Evolutionary conservation across 2,888 invertebrate genomes (phyloP).

Genomic region (Microctonus brassicae): DNA sequence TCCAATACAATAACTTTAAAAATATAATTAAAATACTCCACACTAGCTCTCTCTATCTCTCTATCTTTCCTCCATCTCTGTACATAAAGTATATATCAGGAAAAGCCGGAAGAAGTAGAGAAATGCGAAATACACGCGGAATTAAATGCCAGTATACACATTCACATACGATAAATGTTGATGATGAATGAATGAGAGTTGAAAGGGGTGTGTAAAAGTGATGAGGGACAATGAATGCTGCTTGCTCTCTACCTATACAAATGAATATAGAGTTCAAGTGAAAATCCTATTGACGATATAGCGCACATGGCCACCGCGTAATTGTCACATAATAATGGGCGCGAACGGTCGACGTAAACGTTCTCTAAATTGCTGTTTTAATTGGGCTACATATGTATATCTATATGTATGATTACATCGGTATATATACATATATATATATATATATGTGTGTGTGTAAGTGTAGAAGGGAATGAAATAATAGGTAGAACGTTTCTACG

Average conservation of each 20-base stretch:
- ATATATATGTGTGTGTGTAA: too few relatives aligned
- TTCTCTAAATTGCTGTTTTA: constrained; percentile 52
- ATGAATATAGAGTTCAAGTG: constrained; percentile 8
- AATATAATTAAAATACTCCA: too few relatives aligned
- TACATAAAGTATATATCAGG: background rate
- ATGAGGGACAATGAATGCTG: background rate
- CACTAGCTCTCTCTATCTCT: too few relatives aligned
- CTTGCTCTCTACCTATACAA: background rate
- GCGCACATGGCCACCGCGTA: constrained; percentile 35
- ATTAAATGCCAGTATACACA: background rate
- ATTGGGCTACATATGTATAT: constrained; percentile 39
- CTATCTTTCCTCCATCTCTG: too few relatives aligned
- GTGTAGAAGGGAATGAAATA: constrained; percentile 36
- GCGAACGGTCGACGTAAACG: constrained; percentile 43
- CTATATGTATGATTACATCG: constrained; percentile 1
- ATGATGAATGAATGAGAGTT: background rate
- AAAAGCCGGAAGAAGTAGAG: background rate
- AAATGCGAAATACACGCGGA: background rate
- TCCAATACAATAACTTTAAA: too few relatives aligned
- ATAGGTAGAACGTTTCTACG: constrained; percentile 33
- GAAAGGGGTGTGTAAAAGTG: too few relatives aligned
- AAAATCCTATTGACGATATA: constrained; percentile 14
- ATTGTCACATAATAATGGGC: constrained; percentile 49
- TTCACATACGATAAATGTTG: background rate
- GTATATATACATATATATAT: background rate